phyloP scores from a whole-genome alignment of 35 echinoderm and acorn worm species.

The Heliocidaris erythrogramma region DNA sequence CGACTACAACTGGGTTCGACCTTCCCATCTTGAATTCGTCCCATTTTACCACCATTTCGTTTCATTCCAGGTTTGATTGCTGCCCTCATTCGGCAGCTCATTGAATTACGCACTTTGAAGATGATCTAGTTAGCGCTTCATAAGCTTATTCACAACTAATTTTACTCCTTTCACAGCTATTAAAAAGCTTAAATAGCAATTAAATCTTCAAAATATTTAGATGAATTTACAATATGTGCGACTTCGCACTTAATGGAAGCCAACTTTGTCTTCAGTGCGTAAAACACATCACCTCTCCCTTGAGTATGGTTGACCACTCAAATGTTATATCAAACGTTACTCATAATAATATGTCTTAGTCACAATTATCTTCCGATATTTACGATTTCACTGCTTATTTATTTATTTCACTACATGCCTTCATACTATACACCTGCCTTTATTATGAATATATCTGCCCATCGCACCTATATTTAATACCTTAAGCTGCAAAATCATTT shows the following conservation, averaged over 20 bases:
- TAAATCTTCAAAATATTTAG: too few relatives aligned
- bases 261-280: not conserved
- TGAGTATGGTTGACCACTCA: not conserved
- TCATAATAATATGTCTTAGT: not conserved
- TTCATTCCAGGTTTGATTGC: conserved; percentile 38
- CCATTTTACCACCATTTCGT: conserved; percentile 18
- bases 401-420: too few relatives aligned
- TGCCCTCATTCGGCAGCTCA: not conserved
- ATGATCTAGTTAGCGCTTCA: not conserved
- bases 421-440: too few relatives aligned
- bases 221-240: too few relatives aligned
- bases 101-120: not conserved
- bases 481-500: not conserved
- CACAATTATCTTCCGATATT: too few relatives aligned
- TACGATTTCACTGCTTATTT: too few relatives aligned
- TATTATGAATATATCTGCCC: not conserved
- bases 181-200: too few relatives aligned
- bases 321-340: not conserved
- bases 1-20: not conserved
- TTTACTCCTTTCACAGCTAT: too few relatives aligned
- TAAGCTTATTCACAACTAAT: not conserved
- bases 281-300: not conserved
- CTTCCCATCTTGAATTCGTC: conserved; percentile 39
- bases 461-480: not conserved
- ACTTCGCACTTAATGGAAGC: not conserved